phyloP scores from a whole-genome alignment of 2,113 vertebrate genomes.

The Siniperca knerii region DNA sequence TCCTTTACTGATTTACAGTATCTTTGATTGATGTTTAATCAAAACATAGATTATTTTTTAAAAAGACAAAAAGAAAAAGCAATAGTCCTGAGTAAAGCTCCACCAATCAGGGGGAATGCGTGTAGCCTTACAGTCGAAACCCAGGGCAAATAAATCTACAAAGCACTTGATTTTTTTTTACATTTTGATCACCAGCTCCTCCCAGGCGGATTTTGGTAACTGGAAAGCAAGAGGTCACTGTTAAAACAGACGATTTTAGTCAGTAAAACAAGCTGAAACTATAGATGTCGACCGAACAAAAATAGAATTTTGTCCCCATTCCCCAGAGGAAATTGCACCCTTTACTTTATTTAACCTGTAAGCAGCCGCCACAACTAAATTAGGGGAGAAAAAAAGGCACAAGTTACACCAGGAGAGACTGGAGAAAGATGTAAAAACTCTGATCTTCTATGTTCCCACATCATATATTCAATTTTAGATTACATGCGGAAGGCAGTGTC shows the following conservation, averaged over 20 bases:
- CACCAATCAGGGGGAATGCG: not conserved
- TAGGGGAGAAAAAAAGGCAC: not conserved
- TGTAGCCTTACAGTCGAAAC: not conserved
- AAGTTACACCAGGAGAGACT: not conserved
- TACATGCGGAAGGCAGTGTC: conserved; percentile 40
- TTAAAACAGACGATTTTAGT: not conserved
- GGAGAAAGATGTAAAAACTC: not conserved
- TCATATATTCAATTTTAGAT: conserved; percentile 35
- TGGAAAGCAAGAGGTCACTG: not conserved
- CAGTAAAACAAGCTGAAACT: not conserved
- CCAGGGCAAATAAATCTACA: not conserved
- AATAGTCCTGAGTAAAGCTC: not conserved
- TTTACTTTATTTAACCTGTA: conserved; percentile 4
- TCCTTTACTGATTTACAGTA: too few relatives aligned
- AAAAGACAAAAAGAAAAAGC: too few relatives aligned
- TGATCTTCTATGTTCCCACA: conserved; percentile 33
- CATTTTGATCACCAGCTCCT: not conserved
- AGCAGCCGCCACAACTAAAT: not conserved
- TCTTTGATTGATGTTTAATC: too few relatives aligned
- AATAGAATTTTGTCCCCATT: not conserved
- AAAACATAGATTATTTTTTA: too few relatives aligned
- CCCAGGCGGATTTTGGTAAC: not conserved
- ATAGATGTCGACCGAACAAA: not conserved
- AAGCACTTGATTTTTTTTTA: not conserved
- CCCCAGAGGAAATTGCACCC: not conserved